Evolutionary conservation across 2,888 invertebrate genomes (phyloP).

Genomic region (Villa cingulata): DNA sequence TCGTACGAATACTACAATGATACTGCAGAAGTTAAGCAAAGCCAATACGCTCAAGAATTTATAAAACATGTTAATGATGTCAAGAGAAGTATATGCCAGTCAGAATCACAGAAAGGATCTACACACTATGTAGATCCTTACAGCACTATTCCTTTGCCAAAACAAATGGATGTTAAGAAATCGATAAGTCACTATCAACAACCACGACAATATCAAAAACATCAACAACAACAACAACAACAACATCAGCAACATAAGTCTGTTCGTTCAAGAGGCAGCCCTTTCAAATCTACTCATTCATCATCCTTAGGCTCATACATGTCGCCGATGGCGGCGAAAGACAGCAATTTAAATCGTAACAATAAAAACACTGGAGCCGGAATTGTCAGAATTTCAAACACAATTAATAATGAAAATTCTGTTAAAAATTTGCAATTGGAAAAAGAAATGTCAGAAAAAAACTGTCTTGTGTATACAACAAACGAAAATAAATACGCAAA

Average conservation of each 20-base stretch:
- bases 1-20: slow-evolving; percentile 20
- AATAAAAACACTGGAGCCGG: slow-evolving; percentile 1
- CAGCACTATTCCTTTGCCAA: slow-evolving; percentile 8
- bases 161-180: slow-evolving; percentile 11
- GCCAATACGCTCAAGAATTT: slow-evolving; percentile 36
- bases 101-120: slow-evolving; percentile 20
- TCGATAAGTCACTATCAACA: slow-evolving; percentile 6
- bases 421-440: not conserved
- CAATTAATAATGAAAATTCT: slow-evolving; percentile 3
- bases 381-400: not conserved
- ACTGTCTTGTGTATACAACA: not conserved
- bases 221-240: slow-evolving; percentile 1
- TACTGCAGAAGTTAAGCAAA: slow-evolving; percentile 28
- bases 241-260: not conserved
- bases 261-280: slow-evolving; percentile 3
- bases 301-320: not conserved
- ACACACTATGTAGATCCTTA: slow-evolving; percentile 8
- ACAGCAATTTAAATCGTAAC: slow-evolving; percentile 1
- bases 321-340: slow-evolving; percentile 6
- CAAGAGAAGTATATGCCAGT: slow-evolving; percentile 33
- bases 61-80: slow-evolving; percentile 37
- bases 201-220: slow-evolving; percentile 13
- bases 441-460: not conserved
- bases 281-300: slow-evolving; percentile 5
- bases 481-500: slow-evolving; percentile 4